Evolutionary conservation across 1,140 invertebrate species (phyloP).

Genomic region (Drosophila melanica): DNA sequence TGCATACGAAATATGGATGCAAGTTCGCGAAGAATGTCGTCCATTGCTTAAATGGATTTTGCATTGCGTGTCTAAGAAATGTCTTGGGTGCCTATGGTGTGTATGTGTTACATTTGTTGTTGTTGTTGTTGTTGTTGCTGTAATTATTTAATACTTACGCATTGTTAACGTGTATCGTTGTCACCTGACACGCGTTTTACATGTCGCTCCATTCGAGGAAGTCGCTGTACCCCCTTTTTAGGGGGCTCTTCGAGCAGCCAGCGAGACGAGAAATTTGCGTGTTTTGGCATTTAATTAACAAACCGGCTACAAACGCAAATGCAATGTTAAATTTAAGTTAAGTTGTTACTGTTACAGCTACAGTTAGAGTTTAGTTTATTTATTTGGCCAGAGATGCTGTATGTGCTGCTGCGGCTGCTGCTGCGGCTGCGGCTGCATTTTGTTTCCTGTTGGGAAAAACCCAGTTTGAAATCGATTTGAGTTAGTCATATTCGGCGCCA

Average conservation of each 20-base stretch:
- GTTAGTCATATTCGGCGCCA: slow-evolving; percentile 96
- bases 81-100: slow-evolving; percentile 19
- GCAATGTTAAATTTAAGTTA: slow-evolving; percentile 65
- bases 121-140: slow-evolving; percentile 48
- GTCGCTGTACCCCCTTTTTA: slow-evolving; percentile 56
- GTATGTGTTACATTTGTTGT: slow-evolving; percentile 20
- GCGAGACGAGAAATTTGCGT: slow-evolving; percentile 66
- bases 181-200: slow-evolving; percentile 74
- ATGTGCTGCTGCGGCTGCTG: not conserved
- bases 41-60: slow-evolving; percentile 49
- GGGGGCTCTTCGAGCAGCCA: slow-evolving; percentile 48
- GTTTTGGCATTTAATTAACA: slow-evolving; percentile 75
- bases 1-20: slow-evolving; percentile 20
- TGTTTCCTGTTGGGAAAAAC: slow-evolving; percentile 56
- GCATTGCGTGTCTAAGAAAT: slow-evolving; percentile 50
- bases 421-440: slow-evolving; percentile 3
- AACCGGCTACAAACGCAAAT: slow-evolving; percentile 64
- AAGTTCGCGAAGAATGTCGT: slow-evolving; percentile 56
- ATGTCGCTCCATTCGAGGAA: slow-evolving; percentile 72
- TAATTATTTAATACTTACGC: slow-evolving; percentile 77
- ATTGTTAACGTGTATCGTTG: slow-evolving; percentile 74
- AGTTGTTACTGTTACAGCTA: slow-evolving; percentile 61
- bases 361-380: slow-evolving; percentile 43
- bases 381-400: slow-evolving; percentile 46
- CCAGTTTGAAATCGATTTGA: slow-evolving; percentile 27